These are phyloP conservation scores for Alviniconcha strummeri DNA, from an alignment of 2,888 invertebrate species.

Conservation along the genomic window DNA sequence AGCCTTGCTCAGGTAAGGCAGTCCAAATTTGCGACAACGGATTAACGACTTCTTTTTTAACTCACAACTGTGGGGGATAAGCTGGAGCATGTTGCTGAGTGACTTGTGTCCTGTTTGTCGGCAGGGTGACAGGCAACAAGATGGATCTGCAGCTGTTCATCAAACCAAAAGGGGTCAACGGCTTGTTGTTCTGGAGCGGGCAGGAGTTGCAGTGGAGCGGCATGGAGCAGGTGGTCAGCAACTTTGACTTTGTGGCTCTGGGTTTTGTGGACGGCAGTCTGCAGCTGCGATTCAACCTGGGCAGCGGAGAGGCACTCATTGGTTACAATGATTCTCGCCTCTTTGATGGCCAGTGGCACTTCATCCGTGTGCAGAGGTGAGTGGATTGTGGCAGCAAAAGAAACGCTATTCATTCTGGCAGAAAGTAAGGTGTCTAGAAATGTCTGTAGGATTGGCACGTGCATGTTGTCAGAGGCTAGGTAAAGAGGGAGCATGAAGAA, in stretches of 20 bases:
- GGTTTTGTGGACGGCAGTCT: slow-evolving; percentile 88
- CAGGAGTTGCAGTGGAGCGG: slow-evolving; percentile 77
- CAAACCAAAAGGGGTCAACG: slow-evolving; percentile 82
- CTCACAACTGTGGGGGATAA: too few species aligned
- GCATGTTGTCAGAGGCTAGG: too few species aligned
- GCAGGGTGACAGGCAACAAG: slow-evolving; percentile 86
- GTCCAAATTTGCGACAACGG: too few species aligned
- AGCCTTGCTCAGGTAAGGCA: too few species aligned
- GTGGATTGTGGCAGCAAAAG: neutral
- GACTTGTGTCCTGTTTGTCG: neutral
- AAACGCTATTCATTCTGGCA: too few species aligned
- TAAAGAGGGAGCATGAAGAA: too few species aligned
- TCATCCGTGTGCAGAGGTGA: slow-evolving; percentile 84
- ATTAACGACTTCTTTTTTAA: too few species aligned
- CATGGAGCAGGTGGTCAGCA: slow-evolving; percentile 18
- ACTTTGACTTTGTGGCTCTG: slow-evolving; percentile 87
- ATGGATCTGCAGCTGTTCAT: slow-evolving; percentile 92
- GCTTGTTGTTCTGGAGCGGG: slow-evolving; percentile 91
- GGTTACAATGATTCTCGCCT: slow-evolving; percentile 89
- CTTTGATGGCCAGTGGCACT: slow-evolving; percentile 92
- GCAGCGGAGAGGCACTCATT: slow-evolving; percentile 89
- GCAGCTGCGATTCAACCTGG: slow-evolving; percentile 86
- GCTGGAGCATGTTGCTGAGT: too few species aligned
- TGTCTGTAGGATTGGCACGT: too few species aligned
- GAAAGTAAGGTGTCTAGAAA: too few species aligned